Percentiles rank a stretch among this genome's conserved stretches.
phyloP scores from a whole-genome alignment of 2,888 invertebrate genomes.

The Parnassius mnemosyne region DNA sequence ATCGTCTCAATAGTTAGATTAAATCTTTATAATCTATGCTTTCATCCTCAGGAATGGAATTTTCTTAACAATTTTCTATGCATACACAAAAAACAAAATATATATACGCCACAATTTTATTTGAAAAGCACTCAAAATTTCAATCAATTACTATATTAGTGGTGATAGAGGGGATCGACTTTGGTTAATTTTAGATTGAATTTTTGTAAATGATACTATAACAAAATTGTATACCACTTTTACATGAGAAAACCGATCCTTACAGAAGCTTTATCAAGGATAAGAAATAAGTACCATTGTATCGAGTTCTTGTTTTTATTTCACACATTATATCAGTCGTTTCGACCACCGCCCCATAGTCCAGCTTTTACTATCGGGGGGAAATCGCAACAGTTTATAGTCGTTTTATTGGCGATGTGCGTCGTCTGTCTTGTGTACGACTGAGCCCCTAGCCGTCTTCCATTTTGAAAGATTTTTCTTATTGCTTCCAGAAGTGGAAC shows the following conservation, averaged over 20 bases:
- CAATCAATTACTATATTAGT: no score
- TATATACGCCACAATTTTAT: no score
- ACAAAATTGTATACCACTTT: neutral
- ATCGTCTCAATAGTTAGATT: no score
- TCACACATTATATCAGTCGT: slow-evolving; percentile 60
- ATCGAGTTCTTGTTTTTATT: slow-evolving; percentile 59
- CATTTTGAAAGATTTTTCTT: slow-evolving; percentile 4
- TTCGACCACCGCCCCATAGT: slow-evolving; percentile 31
- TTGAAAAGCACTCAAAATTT: no score
- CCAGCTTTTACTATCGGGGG: slow-evolving; percentile 53
- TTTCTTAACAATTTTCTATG: no score
- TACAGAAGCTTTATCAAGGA: slow-evolving; percentile 5
- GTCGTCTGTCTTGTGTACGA: slow-evolving; percentile 26
- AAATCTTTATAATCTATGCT: no score
- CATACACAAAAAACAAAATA: no score
- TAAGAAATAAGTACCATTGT: slow-evolving; percentile 58
- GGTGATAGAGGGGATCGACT: no score
- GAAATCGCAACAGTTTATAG: slow-evolving; percentile 51
- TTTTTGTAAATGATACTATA: no score
- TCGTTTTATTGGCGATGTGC: slow-evolving; percentile 57
- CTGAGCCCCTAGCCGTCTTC: slow-evolving; percentile 5
- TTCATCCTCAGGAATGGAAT: no score
- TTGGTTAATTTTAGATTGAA: no score
- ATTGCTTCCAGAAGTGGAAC: neutral
- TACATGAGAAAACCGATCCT: slow-evolving; percentile 1